Conservation (phyloP, 2,113 vertebrate species). For the Cavia porcellus region DNA sequence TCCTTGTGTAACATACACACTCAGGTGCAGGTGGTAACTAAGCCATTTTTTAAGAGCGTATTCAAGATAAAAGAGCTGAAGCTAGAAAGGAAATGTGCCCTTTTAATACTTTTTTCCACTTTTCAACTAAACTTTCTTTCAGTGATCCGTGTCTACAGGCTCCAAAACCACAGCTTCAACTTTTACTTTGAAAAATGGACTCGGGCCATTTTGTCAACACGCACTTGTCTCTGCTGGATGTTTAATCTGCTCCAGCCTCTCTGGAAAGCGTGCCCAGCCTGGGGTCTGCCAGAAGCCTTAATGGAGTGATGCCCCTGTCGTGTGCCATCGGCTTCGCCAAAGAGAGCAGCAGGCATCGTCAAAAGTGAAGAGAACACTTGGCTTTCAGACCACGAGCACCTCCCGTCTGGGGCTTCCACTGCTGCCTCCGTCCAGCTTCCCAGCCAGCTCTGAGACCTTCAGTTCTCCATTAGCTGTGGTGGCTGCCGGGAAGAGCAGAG, state of each 20-base stretch:
- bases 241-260: conserved; percentile 75
- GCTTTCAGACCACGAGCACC: fast-evolving
- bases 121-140: conserved; percentile 73
- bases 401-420: conserved; percentile 45
- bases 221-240: conserved; percentile 65
- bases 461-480: conserved; percentile 50
- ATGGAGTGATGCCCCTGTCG: conserved; percentile 22
- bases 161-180: conserved; percentile 78
- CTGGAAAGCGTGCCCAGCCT: conserved; percentile 50
- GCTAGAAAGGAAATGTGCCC: conserved; percentile 53
- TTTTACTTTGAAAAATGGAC: conserved; percentile 80
- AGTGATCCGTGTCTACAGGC: conserved; percentile 58
- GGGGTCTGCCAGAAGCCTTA: conserved; percentile 69
- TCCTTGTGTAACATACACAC: not conserved
- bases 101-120: conserved; percentile 1
- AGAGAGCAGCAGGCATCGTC: not conserved
- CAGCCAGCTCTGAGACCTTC: not conserved
- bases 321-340: conserved; percentile 58
- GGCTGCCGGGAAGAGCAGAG: not conserved
- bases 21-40: not conserved
- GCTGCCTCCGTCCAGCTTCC: conserved; percentile 9
- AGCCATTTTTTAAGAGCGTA: conserved; percentile 48
- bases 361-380: conserved; percentile 14
- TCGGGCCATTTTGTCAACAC: conserved; percentile 76
- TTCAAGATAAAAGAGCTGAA: conserved; percentile 67